These are phyloP conservation scores for Lipotes vexillifer DNA, from an alignment of 2,113 vertebrate genomes.

Conservation along the genomic window DNA sequence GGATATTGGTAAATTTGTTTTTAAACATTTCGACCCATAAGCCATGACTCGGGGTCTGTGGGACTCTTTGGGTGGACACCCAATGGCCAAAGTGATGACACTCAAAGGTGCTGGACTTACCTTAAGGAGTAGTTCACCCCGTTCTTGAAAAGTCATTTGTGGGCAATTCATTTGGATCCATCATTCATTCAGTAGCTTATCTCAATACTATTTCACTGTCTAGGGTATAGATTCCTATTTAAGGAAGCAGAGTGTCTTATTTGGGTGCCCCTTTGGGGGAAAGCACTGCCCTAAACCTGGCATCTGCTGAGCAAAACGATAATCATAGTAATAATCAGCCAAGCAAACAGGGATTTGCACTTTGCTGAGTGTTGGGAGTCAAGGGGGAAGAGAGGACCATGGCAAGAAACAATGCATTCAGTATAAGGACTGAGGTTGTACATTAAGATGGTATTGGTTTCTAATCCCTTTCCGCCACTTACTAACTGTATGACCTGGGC, in stretches of 20 bases:
- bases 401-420: background rate
- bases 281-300: background rate
- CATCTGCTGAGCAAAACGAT: background rate
- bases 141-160: background rate
- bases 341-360: background rate
- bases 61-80: background rate
- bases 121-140: background rate
- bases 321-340: background rate
- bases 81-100: background rate
- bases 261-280: background rate
- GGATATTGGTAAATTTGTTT: background rate
- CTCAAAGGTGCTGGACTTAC: background rate
- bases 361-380: background rate
- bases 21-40: background rate
- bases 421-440: background rate
- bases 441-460: background rate
- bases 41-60: background rate
- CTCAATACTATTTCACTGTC: background rate
- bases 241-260: background rate
- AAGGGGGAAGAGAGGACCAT: background rate
- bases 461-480: background rate
- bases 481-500: background rate
- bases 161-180: background rate
- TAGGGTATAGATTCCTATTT: background rate
- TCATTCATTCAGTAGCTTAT: background rate